phyloP scores from a whole-genome alignment of 2,113 vertebrate species.

The Etia nguti region DNA sequence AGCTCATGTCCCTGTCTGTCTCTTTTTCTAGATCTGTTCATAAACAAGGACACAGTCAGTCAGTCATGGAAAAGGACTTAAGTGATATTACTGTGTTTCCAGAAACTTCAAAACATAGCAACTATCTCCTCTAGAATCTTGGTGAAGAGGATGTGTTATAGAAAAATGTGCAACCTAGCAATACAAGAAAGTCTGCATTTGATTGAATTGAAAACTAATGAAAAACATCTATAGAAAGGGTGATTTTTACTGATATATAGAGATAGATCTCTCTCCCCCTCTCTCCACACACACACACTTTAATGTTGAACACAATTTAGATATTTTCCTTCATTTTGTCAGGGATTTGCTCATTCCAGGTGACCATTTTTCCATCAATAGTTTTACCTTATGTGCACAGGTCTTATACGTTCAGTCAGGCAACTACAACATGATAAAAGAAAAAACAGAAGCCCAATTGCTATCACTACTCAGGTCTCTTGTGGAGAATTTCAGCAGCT shows the following conservation, averaged over 20 bases:
- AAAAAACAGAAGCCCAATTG: background rate
- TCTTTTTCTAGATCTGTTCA: background rate
- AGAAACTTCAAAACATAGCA: slow-evolving; percentile 30
- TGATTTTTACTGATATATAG: background rate
- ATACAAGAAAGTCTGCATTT: background rate
- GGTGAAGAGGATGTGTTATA: background rate
- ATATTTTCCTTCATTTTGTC: background rate
- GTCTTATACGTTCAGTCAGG: background rate
- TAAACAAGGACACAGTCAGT: background rate
- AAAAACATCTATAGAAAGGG: background rate
- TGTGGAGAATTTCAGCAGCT: background rate
- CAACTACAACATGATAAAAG: background rate
- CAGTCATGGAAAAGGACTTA: background rate
- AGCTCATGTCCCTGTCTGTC: background rate
- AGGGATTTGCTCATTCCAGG: background rate
- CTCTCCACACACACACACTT: too few species aligned
- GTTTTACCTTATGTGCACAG: background rate
- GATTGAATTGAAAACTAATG: background rate
- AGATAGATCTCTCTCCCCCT: too few species aligned
- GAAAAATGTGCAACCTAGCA: background rate
- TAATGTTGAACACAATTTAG: background rate
- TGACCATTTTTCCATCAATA: background rate
- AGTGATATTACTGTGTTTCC: slow-evolving; percentile 24
- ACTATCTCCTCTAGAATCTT: background rate
- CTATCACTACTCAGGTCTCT: background rate